Percentiles rank a stretch among this genome's conserved stretches.
phyloP scores from a whole-genome alignment of 2,113 vertebrate genomes.

The Odontophorus gujanensis region DNA sequence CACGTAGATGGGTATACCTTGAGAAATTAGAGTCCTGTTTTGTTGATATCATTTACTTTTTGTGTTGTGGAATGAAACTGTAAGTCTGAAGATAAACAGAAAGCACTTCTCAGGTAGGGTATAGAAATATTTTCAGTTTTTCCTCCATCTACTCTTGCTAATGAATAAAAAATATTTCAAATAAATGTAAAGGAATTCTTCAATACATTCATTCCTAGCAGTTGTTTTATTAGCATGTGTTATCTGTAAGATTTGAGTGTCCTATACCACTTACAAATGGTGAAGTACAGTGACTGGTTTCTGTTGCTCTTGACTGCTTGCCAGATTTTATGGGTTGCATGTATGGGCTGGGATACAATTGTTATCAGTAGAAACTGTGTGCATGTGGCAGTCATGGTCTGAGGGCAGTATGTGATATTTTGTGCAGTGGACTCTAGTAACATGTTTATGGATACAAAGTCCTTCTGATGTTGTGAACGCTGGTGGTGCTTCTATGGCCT shows the following conservation, averaged over 20 bases:
- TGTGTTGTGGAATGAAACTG: background rate
- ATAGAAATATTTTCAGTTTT: background rate
- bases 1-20: background rate
- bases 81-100: background rate
- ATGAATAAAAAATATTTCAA: background rate
- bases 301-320: background rate
- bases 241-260: fast-evolving
- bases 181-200: background rate
- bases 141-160: background rate
- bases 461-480: background rate
- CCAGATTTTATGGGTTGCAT: background rate
- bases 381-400: background rate
- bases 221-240: background rate
- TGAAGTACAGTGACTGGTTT: background rate
- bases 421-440: background rate
- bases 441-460: background rate
- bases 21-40: background rate
- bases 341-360: background rate
- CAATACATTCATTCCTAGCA: background rate
- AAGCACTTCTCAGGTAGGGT: background rate
- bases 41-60: background rate
- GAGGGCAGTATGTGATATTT: background rate
- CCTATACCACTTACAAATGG: background rate
- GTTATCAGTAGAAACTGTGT: background rate
- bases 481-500: background rate